Evolutionary conservation across 2,888 invertebrate genomes (phyloP).

Genomic region (Troides aeacus): DNA sequence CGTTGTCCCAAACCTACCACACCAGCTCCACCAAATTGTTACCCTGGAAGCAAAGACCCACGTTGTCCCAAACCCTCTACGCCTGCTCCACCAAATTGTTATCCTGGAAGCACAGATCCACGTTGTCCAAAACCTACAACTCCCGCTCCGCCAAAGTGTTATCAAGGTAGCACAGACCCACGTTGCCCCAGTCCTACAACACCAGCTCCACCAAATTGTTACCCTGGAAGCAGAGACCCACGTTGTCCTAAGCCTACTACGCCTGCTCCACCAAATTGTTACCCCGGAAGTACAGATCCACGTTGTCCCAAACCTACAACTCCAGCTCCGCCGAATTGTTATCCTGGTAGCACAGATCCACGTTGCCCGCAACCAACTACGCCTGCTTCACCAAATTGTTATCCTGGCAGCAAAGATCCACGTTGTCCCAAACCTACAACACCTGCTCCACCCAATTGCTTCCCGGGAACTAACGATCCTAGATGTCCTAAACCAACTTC

Average conservation of each 20-base stretch:
- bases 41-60: constrained; percentile 23
- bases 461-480: not conserved
- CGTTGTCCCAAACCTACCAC: constrained; percentile 42
- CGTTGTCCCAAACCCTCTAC: not conserved
- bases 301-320: constrained; percentile 43
- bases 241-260: constrained; percentile 47
- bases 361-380: constrained; percentile 44
- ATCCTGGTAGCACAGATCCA: constrained; percentile 40
- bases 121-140: constrained; percentile 38
- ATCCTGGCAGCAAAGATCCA: constrained; percentile 32
- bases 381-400: constrained; percentile 38
- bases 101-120: constrained; percentile 30
- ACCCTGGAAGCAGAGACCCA: constrained; percentile 41
- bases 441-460: not conserved
- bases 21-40: constrained; percentile 35
- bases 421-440: constrained; percentile 37
- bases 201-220: constrained; percentile 35
- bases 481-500: not conserved
- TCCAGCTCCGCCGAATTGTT: constrained; percentile 6
- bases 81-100: constrained; percentile 19
- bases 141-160: constrained; percentile 36
- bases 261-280: constrained; percentile 40
- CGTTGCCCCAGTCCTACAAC: constrained; percentile 42
- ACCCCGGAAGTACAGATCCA: constrained; percentile 53
- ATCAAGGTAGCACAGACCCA: constrained; percentile 40